Percentiles rank a stretch among this genome's conserved stretches.
Evolutionary conservation across 2,888 invertebrate genomes (phyloP).

Genomic region (Protophormia terraenovae): DNA sequence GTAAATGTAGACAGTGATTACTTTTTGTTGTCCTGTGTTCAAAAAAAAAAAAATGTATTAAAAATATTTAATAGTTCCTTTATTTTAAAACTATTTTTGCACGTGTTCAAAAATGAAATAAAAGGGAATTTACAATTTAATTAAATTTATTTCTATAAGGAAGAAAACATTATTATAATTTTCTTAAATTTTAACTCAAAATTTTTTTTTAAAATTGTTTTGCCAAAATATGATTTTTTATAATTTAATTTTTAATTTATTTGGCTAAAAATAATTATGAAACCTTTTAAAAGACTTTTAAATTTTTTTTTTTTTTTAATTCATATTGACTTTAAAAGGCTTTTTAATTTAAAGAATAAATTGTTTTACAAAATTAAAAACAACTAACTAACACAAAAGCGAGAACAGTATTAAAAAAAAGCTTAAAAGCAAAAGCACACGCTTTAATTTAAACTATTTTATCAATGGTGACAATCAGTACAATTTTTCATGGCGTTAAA

Average conservation of each 20-base stretch:
- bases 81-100: too few relatives aligned
- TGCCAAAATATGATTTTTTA: too few relatives aligned
- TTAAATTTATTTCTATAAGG: not conserved
- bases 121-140: not conserved
- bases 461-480: slow-evolving; percentile 76
- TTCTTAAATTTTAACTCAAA: not conserved
- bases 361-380: not conserved
- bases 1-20: too few relatives aligned
- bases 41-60: too few relatives aligned
- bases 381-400: not conserved
- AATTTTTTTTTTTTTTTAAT: not conserved
- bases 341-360: slow-evolving; percentile 3
- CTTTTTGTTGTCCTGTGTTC: too few relatives aligned
- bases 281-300: not conserved
- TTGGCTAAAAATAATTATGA: not conserved
- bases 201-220: not conserved
- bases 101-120: too few relatives aligned
- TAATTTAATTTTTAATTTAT: not conserved
- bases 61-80: too few relatives aligned
- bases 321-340: slow-evolving; percentile 8
- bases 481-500: slow-evolving; percentile 78
- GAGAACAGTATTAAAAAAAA: not conserved
- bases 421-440: slow-evolving; percentile 57
- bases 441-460: slow-evolving; percentile 71
- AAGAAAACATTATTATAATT: not conserved